Conservation (phyloP, 2,888 invertebrate species). For the Gastracanthus pulcherrimus region DNA sequence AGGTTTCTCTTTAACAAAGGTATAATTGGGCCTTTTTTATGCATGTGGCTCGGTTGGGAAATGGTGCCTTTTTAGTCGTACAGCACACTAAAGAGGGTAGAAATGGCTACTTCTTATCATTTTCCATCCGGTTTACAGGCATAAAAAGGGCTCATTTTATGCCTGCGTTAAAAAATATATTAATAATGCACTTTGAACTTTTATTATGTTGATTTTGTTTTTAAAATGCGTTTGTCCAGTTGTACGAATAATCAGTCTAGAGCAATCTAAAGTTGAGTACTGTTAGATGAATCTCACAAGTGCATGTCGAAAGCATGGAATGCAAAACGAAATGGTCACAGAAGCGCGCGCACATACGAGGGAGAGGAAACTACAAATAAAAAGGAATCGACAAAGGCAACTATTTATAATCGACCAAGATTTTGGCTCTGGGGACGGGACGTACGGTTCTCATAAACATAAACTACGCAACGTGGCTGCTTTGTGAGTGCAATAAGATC, state of each 20-base stretch:
- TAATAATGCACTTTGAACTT: too few relatives aligned
- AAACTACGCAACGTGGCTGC: conserved; percentile 42
- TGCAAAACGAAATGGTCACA: conserved; percentile 32
- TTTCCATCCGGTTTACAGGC: too few relatives aligned
- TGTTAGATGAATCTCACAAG: not conserved
- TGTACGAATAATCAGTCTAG: too few relatives aligned
- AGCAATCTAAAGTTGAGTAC: conserved; percentile 4
- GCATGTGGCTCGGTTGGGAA: too few relatives aligned
- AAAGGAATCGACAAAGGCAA: conserved; percentile 74
- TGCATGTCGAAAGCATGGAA: conserved; percentile 23
- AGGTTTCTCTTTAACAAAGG: too few relatives aligned
- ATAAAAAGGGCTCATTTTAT: too few relatives aligned
- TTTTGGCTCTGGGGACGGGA: conserved; percentile 46
- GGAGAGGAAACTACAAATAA: conserved; percentile 66
- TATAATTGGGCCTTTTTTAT: too few relatives aligned
- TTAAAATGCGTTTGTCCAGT: not conserved
- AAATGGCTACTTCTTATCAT: too few relatives aligned
- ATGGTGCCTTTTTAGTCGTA: too few relatives aligned
- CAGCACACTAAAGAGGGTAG: too few relatives aligned
- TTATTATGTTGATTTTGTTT: too few relatives aligned
- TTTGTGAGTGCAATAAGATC: conserved; percentile 56
- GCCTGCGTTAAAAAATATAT: too few relatives aligned
- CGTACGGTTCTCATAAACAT: conserved; percentile 35
- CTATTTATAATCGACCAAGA: conserved; percentile 73
- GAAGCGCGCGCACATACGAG: not conserved